These are phyloP conservation scores for Rissa tridactyla DNA, from an alignment of 2,113 vertebrate species.

Conservation along the genomic window DNA sequence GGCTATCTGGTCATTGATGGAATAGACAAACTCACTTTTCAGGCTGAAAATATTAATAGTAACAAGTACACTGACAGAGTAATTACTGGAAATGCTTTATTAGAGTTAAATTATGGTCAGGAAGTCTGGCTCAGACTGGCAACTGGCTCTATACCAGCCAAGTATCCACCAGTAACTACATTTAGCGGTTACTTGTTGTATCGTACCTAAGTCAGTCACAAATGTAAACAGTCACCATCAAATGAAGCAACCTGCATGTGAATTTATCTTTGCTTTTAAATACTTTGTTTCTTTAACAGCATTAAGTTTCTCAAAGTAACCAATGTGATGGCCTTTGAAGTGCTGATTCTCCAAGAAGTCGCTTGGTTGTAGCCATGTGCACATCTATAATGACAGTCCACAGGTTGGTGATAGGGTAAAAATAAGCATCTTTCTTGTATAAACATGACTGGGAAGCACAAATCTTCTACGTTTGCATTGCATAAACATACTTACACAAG, in stretches of 20 bases:
- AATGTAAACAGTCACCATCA: background rate
- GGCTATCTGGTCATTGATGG: constrained; percentile 81
- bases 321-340: background rate
- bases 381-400: background rate
- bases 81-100: constrained; percentile 78
- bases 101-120: constrained; percentile 83
- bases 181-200: constrained; percentile 83
- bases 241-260: background rate
- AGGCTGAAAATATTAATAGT: constrained; percentile 70
- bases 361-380: background rate
- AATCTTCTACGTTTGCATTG: background rate
- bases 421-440: background rate
- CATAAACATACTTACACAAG: background rate
- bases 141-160: constrained; percentile 74
- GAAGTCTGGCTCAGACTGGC: constrained; percentile 80
- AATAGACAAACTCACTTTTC: constrained; percentile 78
- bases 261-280: background rate
- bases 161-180: constrained; percentile 78
- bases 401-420: background rate
- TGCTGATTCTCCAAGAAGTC: background rate
- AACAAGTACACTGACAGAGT: constrained; percentile 66
- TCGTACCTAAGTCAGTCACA: constrained; percentile 66
- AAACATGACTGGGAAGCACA: background rate
- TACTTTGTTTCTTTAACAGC: background rate
- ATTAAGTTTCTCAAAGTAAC: background rate